Evolutionary conservation across 2,113 vertebrate species (phyloP).

Genomic region (Onychorhynchus coronatus): DNA sequence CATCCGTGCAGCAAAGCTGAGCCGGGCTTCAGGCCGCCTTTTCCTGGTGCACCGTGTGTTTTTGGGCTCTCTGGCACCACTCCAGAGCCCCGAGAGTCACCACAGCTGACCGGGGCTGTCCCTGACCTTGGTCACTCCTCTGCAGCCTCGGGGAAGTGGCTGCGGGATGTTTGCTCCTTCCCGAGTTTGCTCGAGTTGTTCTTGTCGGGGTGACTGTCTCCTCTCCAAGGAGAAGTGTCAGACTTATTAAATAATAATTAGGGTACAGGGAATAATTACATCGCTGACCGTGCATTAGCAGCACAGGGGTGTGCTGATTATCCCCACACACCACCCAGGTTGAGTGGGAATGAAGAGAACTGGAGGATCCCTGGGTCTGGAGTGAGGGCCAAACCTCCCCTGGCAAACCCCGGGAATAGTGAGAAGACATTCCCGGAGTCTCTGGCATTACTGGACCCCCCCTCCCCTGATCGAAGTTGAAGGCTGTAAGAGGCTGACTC

Average conservation of each 20-base stretch:
- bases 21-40: accelerated
- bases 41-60: background rate
- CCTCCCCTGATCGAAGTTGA: background rate
- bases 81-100: background rate
- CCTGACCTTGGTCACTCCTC: background rate
- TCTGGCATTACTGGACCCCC: background rate
- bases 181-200: background rate
- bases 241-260: background rate
- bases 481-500: slow-evolving; percentile 32
- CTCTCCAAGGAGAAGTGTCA: background rate
- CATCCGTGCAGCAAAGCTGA: background rate
- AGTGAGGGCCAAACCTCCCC: background rate
- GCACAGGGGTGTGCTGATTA: background rate
- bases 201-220: background rate
- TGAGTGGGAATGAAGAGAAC: background rate
- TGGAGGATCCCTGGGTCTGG: background rate
- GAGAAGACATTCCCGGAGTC: background rate
- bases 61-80: accelerated
- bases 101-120: accelerated
- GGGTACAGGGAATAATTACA: background rate
- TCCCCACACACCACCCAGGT: accelerated
- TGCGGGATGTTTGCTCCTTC: background rate
- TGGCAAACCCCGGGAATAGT: accelerated
- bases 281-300: background rate
- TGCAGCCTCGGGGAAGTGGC: background rate